phyloP scores from a whole-genome alignment of 2,888 invertebrate species.

The Lasioglossum villosulum region DNA sequence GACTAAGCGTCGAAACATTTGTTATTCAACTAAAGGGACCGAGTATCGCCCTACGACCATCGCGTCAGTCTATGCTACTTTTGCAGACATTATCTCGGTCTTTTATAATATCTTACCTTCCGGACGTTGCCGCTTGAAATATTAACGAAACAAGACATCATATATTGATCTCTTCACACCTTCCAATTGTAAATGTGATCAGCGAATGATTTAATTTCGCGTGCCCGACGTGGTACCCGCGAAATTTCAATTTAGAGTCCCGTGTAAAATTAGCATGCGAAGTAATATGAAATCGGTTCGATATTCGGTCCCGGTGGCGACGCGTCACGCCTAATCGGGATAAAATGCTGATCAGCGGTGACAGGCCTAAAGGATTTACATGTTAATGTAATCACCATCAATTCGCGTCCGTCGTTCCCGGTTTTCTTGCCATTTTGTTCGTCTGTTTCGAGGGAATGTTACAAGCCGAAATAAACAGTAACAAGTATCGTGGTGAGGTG shows the following conservation, averaged over 20 bases:
- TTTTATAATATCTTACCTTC: neutral
- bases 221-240: neutral
- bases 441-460: neutral
- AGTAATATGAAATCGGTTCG: conserved; percentile 46
- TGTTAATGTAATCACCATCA: conserved; percentile 23
- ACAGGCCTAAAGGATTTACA: conserved; percentile 34
- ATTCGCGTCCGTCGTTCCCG: neutral
- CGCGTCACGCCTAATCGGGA: conserved; percentile 38
- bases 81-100: neutral
- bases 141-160: neutral
- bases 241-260: conserved; percentile 42
- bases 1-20: neutral
- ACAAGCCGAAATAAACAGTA: neutral
- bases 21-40: neutral
- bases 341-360: conserved; percentile 45
- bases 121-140: neutral
- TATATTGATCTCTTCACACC: neutral
- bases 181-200: neutral
- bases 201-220: neutral
- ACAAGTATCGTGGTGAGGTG: neutral
- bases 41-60: neutral
- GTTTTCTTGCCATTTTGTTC: neutral
- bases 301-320: conserved; percentile 38
- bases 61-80: neutral
- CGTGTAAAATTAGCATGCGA: conserved; percentile 28